phyloP scores from a whole-genome alignment of 2,888 invertebrate genomes.

The Hemithea aestivaria region DNA sequence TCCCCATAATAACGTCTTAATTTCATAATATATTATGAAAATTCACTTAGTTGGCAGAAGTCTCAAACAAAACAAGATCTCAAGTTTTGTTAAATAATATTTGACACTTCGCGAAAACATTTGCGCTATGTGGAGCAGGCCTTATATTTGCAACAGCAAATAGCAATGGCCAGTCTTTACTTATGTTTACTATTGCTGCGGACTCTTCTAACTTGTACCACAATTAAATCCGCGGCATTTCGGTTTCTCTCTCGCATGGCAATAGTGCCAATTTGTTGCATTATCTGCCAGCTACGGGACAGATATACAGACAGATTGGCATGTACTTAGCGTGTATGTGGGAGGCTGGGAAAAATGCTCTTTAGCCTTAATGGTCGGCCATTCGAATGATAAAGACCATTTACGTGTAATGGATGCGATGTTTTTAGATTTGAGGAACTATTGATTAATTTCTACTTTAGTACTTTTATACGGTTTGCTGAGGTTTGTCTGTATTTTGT shows the following conservation, averaged over 20 bases:
- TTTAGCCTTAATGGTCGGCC: slow-evolving; percentile 33
- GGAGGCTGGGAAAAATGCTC: slow-evolving; percentile 40
- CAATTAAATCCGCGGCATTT: slow-evolving; percentile 50
- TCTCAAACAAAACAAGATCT: too few relatives aligned
- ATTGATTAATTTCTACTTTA: too few relatives aligned
- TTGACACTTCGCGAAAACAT: too few relatives aligned
- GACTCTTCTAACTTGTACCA: slow-evolving; percentile 19
- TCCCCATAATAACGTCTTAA: too few relatives aligned
- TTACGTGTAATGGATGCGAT: slow-evolving; percentile 13
- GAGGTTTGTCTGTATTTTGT: too few relatives aligned
- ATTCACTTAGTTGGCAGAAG: too few relatives aligned
- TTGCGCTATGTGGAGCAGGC: too few relatives aligned
- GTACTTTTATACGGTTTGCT: too few relatives aligned
- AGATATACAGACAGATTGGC: slow-evolving; percentile 58
- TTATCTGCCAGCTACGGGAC: slow-evolving; percentile 51
- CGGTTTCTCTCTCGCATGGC: slow-evolving; percentile 55
- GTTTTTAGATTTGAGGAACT: background rate
- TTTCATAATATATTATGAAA: too few relatives aligned
- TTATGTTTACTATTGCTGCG: slow-evolving; percentile 2
- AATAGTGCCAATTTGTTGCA: slow-evolving; percentile 70
- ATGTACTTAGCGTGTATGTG: slow-evolving; percentile 46
- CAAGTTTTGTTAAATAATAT: too few relatives aligned
- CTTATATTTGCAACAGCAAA: too few relatives aligned
- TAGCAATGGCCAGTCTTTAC: too few relatives aligned
- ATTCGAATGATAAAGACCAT: slow-evolving; percentile 27